Evolutionary conservation across 2,113 vertebrate genomes (phyloP).

Genomic region (Emydura subglobosa): DNA sequence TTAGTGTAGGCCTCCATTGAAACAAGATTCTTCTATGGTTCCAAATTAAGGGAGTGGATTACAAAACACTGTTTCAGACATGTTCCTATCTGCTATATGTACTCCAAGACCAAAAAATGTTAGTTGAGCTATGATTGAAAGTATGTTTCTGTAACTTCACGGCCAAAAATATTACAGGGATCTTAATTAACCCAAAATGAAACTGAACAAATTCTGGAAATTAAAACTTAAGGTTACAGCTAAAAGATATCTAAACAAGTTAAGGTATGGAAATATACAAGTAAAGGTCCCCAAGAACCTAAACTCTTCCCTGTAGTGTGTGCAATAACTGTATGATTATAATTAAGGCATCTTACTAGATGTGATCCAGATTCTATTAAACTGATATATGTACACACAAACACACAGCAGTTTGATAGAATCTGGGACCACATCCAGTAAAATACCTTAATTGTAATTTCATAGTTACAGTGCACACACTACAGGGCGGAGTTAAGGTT

Average conservation of each 20-base stretch:
- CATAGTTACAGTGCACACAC: not conserved
- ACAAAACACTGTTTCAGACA: constrained; percentile 47
- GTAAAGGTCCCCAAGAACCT: not conserved
- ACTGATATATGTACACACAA: not conserved
- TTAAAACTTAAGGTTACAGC: not conserved
- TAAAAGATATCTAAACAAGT: not conserved
- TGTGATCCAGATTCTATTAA: not conserved
- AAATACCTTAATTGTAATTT: not conserved
- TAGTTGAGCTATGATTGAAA: not conserved
- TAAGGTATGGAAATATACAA: not conserved
- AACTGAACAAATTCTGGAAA: not conserved
- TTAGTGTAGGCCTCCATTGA: constrained; percentile 57
- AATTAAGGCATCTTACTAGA: not conserved
- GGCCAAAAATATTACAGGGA: not conserved
- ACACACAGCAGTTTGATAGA: too few relatives aligned
- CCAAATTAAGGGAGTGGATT: constrained; percentile 50
- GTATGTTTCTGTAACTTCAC: not conserved
- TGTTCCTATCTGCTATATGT: not conserved
- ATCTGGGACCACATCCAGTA: not conserved
- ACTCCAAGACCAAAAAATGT: not conserved
- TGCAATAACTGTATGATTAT: not conserved
- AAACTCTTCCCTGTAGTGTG: not conserved
- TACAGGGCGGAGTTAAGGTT: not conserved
- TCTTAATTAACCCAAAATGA: not conserved
- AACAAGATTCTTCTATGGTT: constrained; percentile 33